Evolutionary conservation across 2,113 vertebrate genomes (phyloP).

Genomic region (Prolemur simus): DNA sequence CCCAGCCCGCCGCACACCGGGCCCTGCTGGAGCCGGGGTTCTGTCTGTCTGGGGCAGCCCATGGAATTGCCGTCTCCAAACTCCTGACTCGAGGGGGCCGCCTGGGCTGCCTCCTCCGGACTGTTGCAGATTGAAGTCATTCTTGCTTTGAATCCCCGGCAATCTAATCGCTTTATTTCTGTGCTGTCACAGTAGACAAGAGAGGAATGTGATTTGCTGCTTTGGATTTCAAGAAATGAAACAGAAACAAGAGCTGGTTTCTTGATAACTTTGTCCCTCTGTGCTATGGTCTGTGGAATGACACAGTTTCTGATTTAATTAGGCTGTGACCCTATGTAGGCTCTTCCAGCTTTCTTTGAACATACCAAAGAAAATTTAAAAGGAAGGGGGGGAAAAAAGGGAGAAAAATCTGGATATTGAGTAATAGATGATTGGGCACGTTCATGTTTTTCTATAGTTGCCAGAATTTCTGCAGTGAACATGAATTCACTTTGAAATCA

Average conservation of each 20-base stretch:
- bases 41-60: neutral
- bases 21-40: neutral
- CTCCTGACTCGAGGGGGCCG: neutral
- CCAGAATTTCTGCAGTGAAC: neutral
- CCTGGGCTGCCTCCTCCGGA: neutral
- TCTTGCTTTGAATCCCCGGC: neutral
- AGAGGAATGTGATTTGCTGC: conserved; percentile 40
- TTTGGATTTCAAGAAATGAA: conserved; percentile 60
- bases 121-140: neutral
- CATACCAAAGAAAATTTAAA: neutral
- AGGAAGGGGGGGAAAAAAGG: neutral
- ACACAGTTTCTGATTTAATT: neutral
- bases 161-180: conserved; percentile 35
- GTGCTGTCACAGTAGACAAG: conserved; percentile 18
- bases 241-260: neutral
- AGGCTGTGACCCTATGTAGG: neutral
- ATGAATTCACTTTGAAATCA: conserved; percentile 47
- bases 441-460: neutral
- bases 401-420: neutral
- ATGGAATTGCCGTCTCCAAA: neutral
- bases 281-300: neutral
- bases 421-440: neutral
- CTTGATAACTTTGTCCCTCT: neutral
- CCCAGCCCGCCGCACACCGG: neutral
- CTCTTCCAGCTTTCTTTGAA: conserved; percentile 32